Conservation (phyloP, 2,888 invertebrate species). For the Geotrupes spiniger region DNA sequence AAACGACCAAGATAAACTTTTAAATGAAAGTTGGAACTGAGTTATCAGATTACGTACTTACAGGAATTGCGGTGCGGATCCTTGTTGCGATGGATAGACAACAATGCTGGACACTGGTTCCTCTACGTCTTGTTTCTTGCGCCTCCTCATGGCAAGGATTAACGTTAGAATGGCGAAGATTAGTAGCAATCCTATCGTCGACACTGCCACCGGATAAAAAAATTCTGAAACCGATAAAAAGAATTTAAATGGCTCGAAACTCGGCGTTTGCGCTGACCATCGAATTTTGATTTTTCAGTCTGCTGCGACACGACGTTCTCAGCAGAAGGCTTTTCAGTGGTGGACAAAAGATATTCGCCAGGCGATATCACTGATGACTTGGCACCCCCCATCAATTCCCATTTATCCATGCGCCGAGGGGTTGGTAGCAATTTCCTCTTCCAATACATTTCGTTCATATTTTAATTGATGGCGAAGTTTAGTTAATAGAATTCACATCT, state of each 20-base stretch:
- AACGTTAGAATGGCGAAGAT: constrained; percentile 27
- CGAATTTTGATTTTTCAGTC: constrained; percentile 17
- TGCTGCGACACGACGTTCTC: constrained; percentile 33
- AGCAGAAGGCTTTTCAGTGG: constrained; percentile 24
- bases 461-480: background rate
- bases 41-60: no score
- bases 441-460: constrained; percentile 34
- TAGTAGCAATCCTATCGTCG: constrained; percentile 31
- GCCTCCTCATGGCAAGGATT: constrained; percentile 51
- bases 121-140: constrained; percentile 46
- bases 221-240: constrained; percentile 31
- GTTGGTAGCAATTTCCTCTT: constrained; percentile 33
- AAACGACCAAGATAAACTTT: no score
- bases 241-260: background rate
- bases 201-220: constrained; percentile 38
- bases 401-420: constrained; percentile 21
- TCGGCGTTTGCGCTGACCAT: background rate
- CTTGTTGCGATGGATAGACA: constrained; percentile 63
- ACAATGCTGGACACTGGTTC: constrained; percentile 59
- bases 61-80: constrained; percentile 59
- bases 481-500: no score
- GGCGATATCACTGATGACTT: constrained; percentile 25
- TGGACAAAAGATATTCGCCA: constrained; percentile 16
- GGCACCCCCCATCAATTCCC: constrained; percentile 19
- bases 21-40: no score